Evolutionary conservation across 2,888 invertebrate species (phyloP).

Genomic region (Galerucella calmariensis): DNA sequence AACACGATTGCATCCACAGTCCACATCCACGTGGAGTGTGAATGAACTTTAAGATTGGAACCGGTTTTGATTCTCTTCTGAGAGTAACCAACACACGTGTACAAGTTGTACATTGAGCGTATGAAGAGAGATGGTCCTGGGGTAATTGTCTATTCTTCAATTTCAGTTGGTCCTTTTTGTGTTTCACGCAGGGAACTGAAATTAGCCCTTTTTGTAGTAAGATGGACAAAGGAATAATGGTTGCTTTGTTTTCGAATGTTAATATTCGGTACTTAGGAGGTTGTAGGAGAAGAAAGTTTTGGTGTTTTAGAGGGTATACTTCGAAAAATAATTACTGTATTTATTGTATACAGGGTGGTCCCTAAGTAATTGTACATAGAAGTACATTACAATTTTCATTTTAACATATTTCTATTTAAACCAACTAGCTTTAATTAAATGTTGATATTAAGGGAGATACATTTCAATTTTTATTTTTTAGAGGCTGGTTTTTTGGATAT

Average conservation of each 20-base stretch:
- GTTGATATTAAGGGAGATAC: no score
- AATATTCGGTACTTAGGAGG: conserved; percentile 7
- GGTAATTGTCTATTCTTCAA: conserved; percentile 30
- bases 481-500: no score
- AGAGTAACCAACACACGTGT: conserved; percentile 51
- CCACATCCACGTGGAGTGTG: conserved; percentile 51
- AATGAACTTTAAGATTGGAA: conserved; percentile 61
- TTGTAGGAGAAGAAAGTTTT: background rate
- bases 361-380: no score
- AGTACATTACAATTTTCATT: no score
- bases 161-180: conserved; percentile 26
- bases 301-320: background rate
- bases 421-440: no score
- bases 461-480: no score
- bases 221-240: conserved; percentile 21
- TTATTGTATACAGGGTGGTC: background rate
- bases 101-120: conserved; percentile 35
- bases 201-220: conserved; percentile 18
- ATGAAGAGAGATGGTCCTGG: conserved; percentile 16
- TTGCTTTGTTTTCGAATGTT: conserved; percentile 18
- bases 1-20: conserved; percentile 51
- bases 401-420: no score
- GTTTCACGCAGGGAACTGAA: conserved; percentile 13
- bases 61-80: conserved; percentile 57
- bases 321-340: background rate